Percentiles rank a stretch among this genome's conserved stretches.
phyloP scores from a whole-genome alignment of 2,888 invertebrate species.

The Scaptomyza flava region DNA sequence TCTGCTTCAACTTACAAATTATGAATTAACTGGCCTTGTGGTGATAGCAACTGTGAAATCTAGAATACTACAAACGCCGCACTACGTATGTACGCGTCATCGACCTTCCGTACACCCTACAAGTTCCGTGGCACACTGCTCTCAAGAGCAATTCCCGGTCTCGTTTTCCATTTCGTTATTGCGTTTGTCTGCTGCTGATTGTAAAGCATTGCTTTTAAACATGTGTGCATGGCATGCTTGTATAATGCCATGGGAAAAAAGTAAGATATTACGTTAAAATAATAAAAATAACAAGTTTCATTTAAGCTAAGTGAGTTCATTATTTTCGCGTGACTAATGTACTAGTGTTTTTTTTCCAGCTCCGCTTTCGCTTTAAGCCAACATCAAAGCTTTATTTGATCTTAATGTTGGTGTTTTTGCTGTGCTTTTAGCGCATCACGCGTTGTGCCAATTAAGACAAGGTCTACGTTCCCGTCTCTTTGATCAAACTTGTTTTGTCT shows the following conservation, averaged over 20 bases:
- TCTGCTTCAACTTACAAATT: conserved; percentile 9
- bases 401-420: not conserved
- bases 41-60: conserved; percentile 34
- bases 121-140: conserved; percentile 38
- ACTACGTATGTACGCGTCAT: not conserved
- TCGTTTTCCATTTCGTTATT: conserved; percentile 38
- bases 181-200: too few species aligned
- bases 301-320: too few species aligned
- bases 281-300: not conserved
- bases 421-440: conserved; percentile 52
- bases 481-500: conserved; percentile 44
- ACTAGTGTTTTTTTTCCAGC: not conserved
- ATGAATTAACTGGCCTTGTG: conserved; percentile 39
- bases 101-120: not conserved
- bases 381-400: conserved; percentile 13
- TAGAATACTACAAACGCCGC: conserved; percentile 2
- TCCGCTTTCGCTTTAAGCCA: conserved; percentile 23
- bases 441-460: conserved; percentile 60
- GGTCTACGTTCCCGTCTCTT: conserved; percentile 55
- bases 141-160: conserved; percentile 30
- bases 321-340: not conserved
- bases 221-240: not conserved
- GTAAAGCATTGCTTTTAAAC: not conserved
- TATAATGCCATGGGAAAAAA: not conserved
- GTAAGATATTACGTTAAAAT: not conserved